phyloP scores from a whole-genome alignment of 1,140 invertebrate species.

The Drosophila novamexicana region DNA sequence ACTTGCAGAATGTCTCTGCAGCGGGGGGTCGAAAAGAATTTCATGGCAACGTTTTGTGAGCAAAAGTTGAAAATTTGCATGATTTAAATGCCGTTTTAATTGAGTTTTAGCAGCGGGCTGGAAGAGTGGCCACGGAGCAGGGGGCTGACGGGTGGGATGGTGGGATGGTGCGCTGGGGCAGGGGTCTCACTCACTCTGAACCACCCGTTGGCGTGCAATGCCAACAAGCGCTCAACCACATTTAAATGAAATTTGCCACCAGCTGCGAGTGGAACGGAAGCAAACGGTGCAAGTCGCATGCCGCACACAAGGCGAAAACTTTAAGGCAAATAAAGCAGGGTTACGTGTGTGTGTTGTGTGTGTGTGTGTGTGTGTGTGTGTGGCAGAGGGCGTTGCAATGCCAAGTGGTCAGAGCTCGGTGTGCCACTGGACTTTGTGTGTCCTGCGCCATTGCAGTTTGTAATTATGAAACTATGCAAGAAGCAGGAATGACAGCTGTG shows the following conservation, averaged over 20 bases:
- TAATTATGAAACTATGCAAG: conserved; percentile 78
- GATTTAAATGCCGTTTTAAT: conserved; percentile 82
- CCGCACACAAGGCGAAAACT: conserved; percentile 58
- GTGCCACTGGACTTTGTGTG: conserved; percentile 19
- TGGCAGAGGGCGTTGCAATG: conserved; percentile 43
- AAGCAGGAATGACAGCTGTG: conserved; percentile 25
- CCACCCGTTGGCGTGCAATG: conserved; percentile 72
- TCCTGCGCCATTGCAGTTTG: conserved; percentile 67
- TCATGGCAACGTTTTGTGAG: conserved; percentile 47
- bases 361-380: conserved; percentile 34
- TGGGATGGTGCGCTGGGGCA: neutral
- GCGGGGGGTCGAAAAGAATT: conserved; percentile 55
- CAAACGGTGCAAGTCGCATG: conserved; percentile 62
- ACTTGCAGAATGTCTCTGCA: conserved; percentile 4
- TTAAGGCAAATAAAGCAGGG: conserved; percentile 31
- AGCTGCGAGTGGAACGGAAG: conserved; percentile 44
- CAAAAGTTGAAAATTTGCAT: conserved; percentile 67
- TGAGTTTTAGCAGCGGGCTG: conserved; percentile 52
- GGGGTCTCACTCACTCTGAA: conserved; percentile 11
- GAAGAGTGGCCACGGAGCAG: neutral
- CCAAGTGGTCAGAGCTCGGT: conserved; percentile 51
- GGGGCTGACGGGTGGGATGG: neutral
- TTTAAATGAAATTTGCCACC: conserved; percentile 77
- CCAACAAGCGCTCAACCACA: conserved; percentile 74
- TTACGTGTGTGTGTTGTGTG: neutral